phyloP scores from a whole-genome alignment of 2,113 vertebrate genomes.

The Rattus norvegicus region GRCr8 NC_086025.1:113488001-113488500 shows the following conservation, averaged over 20 bases:
- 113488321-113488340: background rate
- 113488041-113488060: no score
- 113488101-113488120: no score
- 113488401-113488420: background rate
- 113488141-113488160: background rate
- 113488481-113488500: background rate
- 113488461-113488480: background rate
- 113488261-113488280: background rate
- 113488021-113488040: no score
- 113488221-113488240: fast-evolving
- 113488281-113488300: background rate
- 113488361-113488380: background rate
- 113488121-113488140: background rate
- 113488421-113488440: fast-evolving
- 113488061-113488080: no score
- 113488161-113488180: background rate
- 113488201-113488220: background rate
- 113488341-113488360: no score
- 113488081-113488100: no score
- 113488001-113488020: background rate
- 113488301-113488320: background rate
- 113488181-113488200: fast-evolving
- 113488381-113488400: background rate
- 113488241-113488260: background rate
- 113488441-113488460: fast-evolving